Percentiles rank a stretch among this genome's conserved stretches.
Conservation (phyloP, 2,113 vertebrate species). For the Sminthopsis crassicaudata region DNA sequence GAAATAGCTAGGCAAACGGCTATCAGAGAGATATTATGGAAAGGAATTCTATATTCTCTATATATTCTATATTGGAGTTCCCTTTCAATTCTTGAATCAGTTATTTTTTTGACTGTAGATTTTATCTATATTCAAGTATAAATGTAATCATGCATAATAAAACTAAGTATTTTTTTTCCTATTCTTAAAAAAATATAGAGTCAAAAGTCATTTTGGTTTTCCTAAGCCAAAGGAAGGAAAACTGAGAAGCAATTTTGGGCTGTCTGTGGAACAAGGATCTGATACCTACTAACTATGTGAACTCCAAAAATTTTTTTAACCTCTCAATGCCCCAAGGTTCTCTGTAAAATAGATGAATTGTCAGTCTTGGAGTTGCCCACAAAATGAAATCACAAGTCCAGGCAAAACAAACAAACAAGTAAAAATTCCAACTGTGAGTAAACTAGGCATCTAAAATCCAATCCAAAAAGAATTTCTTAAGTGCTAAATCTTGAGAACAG, state of each 20-base stretch:
- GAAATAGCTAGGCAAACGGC: background rate
- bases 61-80: background rate
- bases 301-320: background rate
- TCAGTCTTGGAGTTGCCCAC: background rate
- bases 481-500: background rate
- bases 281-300: background rate
- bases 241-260: background rate
- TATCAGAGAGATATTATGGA: background rate
- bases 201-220: background rate
- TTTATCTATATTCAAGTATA: conserved; percentile 19
- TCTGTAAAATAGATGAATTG: background rate
- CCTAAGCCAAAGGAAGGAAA: background rate
- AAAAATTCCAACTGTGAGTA: background rate
- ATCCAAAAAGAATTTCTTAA: background rate
- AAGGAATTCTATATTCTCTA: background rate
- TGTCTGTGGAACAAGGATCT: background rate
- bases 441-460: background rate
- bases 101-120: conserved; percentile 41
- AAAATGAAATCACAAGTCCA: background rate
- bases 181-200: background rate
- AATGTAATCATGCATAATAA: conserved; percentile 31
- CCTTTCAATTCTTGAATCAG: conserved; percentile 24
- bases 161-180: conserved; percentile 47
- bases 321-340: background rate
- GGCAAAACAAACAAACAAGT: background rate